These are phyloP conservation scores for Collichthys lucidus DNA, from an alignment of 2,113 vertebrate species.

Conservation along the genomic window DNA sequence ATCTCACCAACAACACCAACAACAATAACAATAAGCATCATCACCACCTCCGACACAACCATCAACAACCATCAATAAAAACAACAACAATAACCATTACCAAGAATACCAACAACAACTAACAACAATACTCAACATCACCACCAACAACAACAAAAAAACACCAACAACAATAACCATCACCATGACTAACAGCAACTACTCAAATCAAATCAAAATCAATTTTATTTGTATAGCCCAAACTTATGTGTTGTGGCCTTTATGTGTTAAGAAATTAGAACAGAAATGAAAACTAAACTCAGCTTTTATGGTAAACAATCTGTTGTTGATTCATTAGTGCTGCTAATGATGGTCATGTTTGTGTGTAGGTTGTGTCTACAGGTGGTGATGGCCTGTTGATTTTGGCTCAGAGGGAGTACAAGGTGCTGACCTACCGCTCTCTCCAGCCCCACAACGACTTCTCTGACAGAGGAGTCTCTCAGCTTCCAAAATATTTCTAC, in stretches of 20 bases:
- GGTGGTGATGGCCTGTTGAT: slow-evolving; percentile 76
- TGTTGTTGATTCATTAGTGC: neutral
- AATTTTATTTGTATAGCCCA: no score
- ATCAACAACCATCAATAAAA: no score
- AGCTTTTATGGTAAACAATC: neutral
- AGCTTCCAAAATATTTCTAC: slow-evolving; percentile 78
- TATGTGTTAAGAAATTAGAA: neutral
- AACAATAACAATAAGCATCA: no score
- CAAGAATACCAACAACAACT: no score
- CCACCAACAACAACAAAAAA: no score
- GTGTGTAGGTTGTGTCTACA: slow-evolving; percentile 77
- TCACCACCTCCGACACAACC: no score
- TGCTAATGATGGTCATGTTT: neutral
- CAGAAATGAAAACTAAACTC: neutral
- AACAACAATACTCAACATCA: no score
- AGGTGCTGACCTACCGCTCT: slow-evolving; percentile 79
- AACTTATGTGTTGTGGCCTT: neutral
- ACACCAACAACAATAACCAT: no score
- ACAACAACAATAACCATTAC: no score
- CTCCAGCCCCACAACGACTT: slow-evolving; percentile 78
- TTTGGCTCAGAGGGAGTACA: slow-evolving; percentile 78
- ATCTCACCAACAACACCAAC: no score
- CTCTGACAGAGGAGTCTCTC: slow-evolving; percentile 65
- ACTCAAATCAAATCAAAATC: no score
- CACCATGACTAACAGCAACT: no score